These are phyloP conservation scores for Macrophya annulata DNA, from an alignment of 2,888 invertebrate species.

Conservation along the genomic window DNA sequence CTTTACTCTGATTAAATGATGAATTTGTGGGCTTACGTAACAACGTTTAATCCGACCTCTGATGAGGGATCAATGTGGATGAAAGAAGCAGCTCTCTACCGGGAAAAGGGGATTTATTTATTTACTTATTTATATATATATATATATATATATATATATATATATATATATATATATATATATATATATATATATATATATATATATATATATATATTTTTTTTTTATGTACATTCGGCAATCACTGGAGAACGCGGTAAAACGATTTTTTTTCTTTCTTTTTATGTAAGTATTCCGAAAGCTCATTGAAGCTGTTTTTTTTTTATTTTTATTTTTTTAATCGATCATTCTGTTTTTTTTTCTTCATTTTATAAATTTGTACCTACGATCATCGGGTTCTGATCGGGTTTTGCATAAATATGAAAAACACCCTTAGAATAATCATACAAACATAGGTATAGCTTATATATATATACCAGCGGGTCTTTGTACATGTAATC, in stretches of 20 bases:
- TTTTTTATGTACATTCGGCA: conserved; percentile 1
- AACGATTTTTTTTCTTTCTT: not conserved
- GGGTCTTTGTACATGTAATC: not conserved
- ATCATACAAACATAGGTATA: conserved; percentile 1
- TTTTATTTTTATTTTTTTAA: not conserved
- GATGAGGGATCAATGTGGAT: not conserved
- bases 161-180: too few relatives aligned
- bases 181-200: too few relatives aligned
- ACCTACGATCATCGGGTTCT: not conserved
- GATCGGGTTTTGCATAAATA: not conserved
- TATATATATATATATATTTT: too few relatives aligned
- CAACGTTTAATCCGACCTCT: not conserved
- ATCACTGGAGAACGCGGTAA: not conserved
- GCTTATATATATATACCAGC: not conserved
- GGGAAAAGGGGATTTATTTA: not conserved
- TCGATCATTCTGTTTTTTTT: not conserved
- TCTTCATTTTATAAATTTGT: not conserved
- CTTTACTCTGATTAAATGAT: conserved; percentile 28
- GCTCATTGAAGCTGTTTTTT: not conserved
- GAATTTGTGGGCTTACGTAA: not conserved
- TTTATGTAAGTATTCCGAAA: too few relatives aligned
- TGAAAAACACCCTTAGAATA: not conserved
- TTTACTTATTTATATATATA: not conserved
- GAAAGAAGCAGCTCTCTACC: not conserved
- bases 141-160: too few relatives aligned